Evolutionary conservation across 2,113 vertebrate genomes (phyloP), one percentile per base, ranked within the genome.

Genomic region (Psittacula cyanocephala): DNA sequence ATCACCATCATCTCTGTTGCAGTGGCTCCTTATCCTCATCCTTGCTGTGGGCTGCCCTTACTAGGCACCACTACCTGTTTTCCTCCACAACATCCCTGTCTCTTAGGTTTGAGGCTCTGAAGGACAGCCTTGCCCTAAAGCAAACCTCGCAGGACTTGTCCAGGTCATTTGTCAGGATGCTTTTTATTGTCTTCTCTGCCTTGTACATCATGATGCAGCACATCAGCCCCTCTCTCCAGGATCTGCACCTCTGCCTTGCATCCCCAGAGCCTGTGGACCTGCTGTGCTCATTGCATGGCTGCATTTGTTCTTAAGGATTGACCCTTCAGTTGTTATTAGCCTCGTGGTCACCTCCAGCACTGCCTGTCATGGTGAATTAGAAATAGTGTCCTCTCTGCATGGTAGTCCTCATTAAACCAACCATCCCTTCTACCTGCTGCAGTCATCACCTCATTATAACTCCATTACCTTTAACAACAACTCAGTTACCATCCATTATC

Each of bases 381-480:
- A 91, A 95, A 82, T 29, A 70, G 53, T 81, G 47, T 81, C 81
- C 69, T 94, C 93, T 84, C 91, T 96, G 96, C 72, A 67, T 83
- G 87, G 16, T 1, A 33, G 91, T 57, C 87, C 83, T 89, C 46
- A 6, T 97, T 96, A 97, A 84, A 93, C 91, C 62, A 82, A 96
- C 90, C 94, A 93, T 89, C 75, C 41, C 82, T 91, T 87, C 88
- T 94, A 88, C 95, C 85, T 89, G 89, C 93, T 3, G 12, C 65
- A 93, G 86, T 79, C 78, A 6, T 91, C 75, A 74, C 92, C 96
- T 98, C 96, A 97, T 98, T 98, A 97, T 95, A 98, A 97, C 93
- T 94, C 97, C 97, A 98, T 98, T 98, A 97, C 94, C 84, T 97
- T 94, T 93, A 97, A 91, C 95, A 94, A 91, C 93, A 95, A 95